Percentiles rank a stretch among this genome's conserved stretches.
Conservation (phyloP, 2,797 vertebrate genomes). For the Emydoidea blandingii region DNA sequence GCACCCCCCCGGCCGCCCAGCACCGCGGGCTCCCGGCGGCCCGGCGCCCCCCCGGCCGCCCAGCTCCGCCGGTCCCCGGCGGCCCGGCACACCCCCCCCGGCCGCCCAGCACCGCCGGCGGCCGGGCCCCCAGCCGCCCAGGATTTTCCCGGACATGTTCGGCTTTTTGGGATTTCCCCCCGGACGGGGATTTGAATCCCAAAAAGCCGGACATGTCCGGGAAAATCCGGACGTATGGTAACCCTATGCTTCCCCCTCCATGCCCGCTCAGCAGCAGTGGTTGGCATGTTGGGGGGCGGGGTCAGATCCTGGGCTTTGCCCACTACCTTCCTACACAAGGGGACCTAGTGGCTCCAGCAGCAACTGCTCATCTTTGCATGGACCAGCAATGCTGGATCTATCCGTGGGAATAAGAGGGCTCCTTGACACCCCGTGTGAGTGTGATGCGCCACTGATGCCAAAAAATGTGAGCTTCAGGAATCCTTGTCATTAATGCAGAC, state of each 20-base stretch:
- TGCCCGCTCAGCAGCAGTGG: accelerated
- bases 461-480: neutral
- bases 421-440: neutral
- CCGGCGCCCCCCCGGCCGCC: no score
- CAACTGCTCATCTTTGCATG: accelerated
- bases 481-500: accelerated
- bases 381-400: neutral
- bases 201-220: no score
- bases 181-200: no score
- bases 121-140: no score
- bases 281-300: accelerated
- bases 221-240: no score
- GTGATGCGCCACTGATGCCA: accelerated
- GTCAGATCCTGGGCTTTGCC: neutral
- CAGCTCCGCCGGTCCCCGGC: no score
- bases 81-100: no score
- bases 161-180: no score
- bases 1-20: no score
- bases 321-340: neutral
- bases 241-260: neutral
- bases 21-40: no score
- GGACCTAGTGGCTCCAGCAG: neutral
- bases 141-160: no score
- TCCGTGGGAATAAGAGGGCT: neutral
- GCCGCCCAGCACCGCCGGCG: no score